Percentiles rank a stretch among this genome's conserved stretches.
Evolutionary conservation across 2,888 invertebrate genomes (phyloP).

Genomic region (Ommatoiulus sabulosus): DNA sequence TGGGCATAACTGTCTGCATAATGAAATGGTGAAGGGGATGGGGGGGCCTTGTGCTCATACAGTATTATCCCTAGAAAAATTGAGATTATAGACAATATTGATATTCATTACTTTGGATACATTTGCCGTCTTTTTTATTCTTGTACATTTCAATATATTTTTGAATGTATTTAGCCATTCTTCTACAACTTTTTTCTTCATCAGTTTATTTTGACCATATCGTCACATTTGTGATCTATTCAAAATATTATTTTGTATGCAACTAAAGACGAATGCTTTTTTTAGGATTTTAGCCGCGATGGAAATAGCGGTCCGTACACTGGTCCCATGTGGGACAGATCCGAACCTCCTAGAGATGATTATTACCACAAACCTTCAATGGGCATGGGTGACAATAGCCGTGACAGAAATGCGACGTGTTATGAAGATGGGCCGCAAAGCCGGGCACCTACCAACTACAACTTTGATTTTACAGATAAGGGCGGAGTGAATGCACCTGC

Average conservation of each 20-base stretch:
- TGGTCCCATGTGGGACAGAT: neutral
- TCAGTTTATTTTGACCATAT: neutral
- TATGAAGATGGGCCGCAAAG: neutral
- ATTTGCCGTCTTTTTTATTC: neutral
- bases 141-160: neutral
- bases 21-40: no score
- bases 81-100: neutral
- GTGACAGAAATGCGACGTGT: neutral
- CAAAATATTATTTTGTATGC: neutral
- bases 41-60: no score
- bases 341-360: neutral
- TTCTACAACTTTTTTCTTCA: neutral
- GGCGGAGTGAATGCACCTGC: neutral
- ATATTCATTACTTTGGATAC: neutral
- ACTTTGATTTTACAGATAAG: conserved; percentile 18
- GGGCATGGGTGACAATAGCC: neutral
- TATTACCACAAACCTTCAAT: neutral
- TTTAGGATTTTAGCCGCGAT: neutral
- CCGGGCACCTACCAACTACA: neutral
- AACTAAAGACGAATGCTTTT: conserved; percentile 31
- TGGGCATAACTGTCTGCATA: no score
- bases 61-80: no score
- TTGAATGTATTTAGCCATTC: neutral
- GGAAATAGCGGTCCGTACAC: neutral
- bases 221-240: neutral